A percentile compares a stretch with the other conserved stretches of the same genome.
Conservation (phyloP, 1,140 invertebrate genomes). For the Magallana angulata region DNA sequence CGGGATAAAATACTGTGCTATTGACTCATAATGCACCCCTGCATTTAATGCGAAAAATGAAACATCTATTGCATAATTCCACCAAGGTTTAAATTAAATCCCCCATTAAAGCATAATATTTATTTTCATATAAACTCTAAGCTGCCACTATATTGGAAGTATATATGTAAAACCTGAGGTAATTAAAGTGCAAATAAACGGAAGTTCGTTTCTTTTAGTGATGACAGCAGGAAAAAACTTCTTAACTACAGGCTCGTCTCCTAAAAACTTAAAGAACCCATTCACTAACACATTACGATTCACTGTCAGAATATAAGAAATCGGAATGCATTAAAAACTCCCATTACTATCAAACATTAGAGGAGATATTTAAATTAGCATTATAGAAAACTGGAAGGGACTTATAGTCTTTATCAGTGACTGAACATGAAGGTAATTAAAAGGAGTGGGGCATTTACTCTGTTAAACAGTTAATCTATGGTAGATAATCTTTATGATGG, state of each 20-base stretch:
- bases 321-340: not conserved
- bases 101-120: not conserved
- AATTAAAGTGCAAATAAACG: not conserved
- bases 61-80: conserved; percentile 19
- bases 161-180: conserved; percentile 1
- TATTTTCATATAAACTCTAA: not conserved
- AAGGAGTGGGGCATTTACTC: not conserved
- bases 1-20: not conserved
- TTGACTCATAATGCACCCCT: not conserved
- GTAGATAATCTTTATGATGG: not conserved
- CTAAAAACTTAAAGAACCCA: not conserved
- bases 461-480: not conserved
- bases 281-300: not conserved
- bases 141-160: too few relatives aligned
- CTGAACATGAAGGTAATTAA: not conserved
- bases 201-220: not conserved
- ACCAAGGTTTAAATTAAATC: not conserved
- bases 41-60: not conserved
- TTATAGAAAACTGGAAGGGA: not conserved
- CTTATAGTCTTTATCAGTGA: not conserved
- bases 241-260: not conserved
- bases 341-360: conserved; percentile 6
- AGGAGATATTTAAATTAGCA: conserved; percentile 13
- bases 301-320: not conserved
- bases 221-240: not conserved